Conservation (phyloP, 2,113 vertebrate species). For the Heterocephalus glaber region DNA sequence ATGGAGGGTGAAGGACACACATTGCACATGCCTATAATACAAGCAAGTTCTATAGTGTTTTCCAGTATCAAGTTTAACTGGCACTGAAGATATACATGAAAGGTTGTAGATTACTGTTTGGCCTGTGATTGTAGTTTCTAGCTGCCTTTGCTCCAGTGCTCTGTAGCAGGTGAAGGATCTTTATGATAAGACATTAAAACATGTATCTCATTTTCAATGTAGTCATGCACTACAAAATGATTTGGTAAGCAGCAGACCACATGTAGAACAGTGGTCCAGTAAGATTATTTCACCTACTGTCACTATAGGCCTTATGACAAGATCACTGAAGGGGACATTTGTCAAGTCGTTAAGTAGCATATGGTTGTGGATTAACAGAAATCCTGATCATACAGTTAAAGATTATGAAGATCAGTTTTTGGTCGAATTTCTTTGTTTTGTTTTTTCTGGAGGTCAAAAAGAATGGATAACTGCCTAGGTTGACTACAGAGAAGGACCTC, state of each 20-base stretch:
- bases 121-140: neutral
- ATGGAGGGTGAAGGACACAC: neutral
- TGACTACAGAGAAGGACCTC: neutral
- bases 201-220: neutral
- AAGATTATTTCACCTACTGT: neutral
- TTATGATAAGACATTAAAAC: neutral
- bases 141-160: neutral
- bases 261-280: too few species aligned
- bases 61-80: neutral
- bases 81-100: neutral
- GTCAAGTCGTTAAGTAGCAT: neutral
- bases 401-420: constrained; percentile 9
- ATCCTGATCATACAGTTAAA: neutral
- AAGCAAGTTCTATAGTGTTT: neutral
- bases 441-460: neutral
- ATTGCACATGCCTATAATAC: neutral
- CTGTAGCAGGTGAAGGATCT: neutral
- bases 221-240: neutral
- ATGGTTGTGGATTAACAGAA: neutral
- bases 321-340: neutral
- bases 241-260: neutral
- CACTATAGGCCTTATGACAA: neutral
- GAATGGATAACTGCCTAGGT: neutral
- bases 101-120: neutral
- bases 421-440: neutral